Evolutionary conservation across 2,113 vertebrate genomes (phyloP).

Genomic region (Zapus hudsonius): DNA sequence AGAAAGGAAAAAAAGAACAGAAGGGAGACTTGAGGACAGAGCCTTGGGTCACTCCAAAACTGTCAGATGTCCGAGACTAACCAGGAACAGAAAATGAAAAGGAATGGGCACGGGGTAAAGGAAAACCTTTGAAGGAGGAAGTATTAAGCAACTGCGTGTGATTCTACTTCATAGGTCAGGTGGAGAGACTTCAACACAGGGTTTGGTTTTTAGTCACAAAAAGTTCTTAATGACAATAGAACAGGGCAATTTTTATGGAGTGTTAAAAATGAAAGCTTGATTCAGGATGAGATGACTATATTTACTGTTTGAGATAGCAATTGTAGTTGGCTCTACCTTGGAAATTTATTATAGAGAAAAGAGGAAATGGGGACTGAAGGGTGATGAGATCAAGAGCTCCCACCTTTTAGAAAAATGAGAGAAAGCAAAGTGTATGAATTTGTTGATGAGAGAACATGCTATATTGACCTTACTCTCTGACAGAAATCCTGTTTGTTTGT

Average conservation of each 20-base stretch:
- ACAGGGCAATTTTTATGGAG: neutral
- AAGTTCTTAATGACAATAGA: neutral
- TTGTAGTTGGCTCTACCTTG: neutral
- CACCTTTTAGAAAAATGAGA: neutral
- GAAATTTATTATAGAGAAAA: neutral
- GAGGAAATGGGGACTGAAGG: neutral
- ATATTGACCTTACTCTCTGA: no score
- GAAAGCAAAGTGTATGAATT: neutral
- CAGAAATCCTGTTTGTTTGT: no score
- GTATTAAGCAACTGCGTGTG: neutral
- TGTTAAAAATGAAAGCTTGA: neutral
- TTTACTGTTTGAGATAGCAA: neutral
- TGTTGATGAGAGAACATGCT: neutral
- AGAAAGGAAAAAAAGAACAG: neutral
- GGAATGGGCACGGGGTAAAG: neutral
- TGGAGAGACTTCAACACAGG: neutral
- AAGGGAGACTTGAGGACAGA: neutral
- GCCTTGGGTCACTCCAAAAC: neutral
- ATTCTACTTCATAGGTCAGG: neutral
- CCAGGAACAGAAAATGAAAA: neutral
- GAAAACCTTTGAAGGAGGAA: conserved; percentile 16
- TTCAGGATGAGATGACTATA: neutral
- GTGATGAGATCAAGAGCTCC: neutral
- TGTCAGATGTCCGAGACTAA: neutral
- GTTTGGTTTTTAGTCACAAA: neutral